A percentile compares a stretch with the other conserved stretches of the same genome.
These are phyloP conservation scores for Crioceris asparagi DNA, from an alignment of 2,888 invertebrate species.

Conservation along the genomic window DNA sequence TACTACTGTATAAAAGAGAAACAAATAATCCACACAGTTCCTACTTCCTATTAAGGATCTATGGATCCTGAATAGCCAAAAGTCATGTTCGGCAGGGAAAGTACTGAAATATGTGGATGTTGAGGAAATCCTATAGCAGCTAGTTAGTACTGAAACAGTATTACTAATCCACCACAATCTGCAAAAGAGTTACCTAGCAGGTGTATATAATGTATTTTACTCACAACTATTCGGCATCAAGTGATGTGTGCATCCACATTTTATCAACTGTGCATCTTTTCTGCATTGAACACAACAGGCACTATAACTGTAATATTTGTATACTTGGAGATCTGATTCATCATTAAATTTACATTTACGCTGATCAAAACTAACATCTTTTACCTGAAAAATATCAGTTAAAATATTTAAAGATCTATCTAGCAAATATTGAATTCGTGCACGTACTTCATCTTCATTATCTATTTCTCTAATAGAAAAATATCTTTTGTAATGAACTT, in stretches of 20 bases:
- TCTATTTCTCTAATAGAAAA: constrained; percentile 47
- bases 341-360: constrained; percentile 60
- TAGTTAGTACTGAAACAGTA: too few relatives aligned
- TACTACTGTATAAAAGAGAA: too few relatives aligned
- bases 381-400: constrained; percentile 30
- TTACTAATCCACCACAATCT: too few relatives aligned
- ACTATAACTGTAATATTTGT: constrained; percentile 59
- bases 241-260: constrained; percentile 60
- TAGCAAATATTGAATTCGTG: too few relatives aligned
- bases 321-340: constrained; percentile 53
- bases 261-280: constrained; percentile 48
- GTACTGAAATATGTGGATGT: too few relatives aligned
- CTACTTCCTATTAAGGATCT: too few relatives aligned
- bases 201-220: constrained; percentile 9
- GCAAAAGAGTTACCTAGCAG: too few relatives aligned
- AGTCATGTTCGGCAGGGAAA: too few relatives aligned
- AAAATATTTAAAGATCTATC: not conserved
- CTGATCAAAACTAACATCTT: constrained; percentile 49
- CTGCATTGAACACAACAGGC: constrained; percentile 63
- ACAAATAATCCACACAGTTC: too few relatives aligned
- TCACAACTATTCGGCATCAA: constrained; percentile 54
- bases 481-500: constrained; percentile 40
- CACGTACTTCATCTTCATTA: constrained; percentile 49
- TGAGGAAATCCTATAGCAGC: too few relatives aligned
- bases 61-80: too few relatives aligned